Evolutionary conservation across 2,797 vertebrate genomes (phyloP).

Genomic region (Oryzias dopingdopingensis): DNA sequence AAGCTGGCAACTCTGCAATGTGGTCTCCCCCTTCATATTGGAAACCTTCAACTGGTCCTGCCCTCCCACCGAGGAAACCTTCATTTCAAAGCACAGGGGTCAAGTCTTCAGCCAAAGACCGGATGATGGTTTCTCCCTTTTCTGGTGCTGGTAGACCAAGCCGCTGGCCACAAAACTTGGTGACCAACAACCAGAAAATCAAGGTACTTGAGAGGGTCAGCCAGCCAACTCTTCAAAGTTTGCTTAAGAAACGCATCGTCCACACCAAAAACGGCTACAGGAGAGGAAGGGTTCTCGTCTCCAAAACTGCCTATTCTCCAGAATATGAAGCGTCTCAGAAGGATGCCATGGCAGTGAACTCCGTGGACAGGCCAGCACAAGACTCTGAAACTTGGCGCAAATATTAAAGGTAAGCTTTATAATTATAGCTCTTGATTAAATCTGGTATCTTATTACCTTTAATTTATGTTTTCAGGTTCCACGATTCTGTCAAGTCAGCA

Average conservation of each 20-base stretch:
- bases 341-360: neutral
- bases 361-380: neutral
- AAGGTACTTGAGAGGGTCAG: neutral
- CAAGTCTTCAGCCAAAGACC: too few species aligned
- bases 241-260: neutral
- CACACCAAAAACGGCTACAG: conserved; percentile 22
- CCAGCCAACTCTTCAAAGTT: fast-evolving
- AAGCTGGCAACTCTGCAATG: too few species aligned
- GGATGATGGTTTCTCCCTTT: neutral
- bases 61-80: neutral
- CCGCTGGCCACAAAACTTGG: neutral
- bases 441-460: too few species aligned
- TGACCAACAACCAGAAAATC: fast-evolving
- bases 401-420: conserved; percentile 6
- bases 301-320: conserved; percentile 3
- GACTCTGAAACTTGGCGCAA: neutral
- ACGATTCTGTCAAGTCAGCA: too few species aligned
- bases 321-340: neutral
- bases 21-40: too few species aligned
- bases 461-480: too few species aligned
- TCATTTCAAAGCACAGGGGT: neutral
- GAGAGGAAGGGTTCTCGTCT: fast-evolving
- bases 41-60: neutral
- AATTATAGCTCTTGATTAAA: neutral
- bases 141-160: neutral